Evolutionary conservation across 2,113 vertebrate species (phyloP).

Genomic region (Euleptes europaea): DNA sequence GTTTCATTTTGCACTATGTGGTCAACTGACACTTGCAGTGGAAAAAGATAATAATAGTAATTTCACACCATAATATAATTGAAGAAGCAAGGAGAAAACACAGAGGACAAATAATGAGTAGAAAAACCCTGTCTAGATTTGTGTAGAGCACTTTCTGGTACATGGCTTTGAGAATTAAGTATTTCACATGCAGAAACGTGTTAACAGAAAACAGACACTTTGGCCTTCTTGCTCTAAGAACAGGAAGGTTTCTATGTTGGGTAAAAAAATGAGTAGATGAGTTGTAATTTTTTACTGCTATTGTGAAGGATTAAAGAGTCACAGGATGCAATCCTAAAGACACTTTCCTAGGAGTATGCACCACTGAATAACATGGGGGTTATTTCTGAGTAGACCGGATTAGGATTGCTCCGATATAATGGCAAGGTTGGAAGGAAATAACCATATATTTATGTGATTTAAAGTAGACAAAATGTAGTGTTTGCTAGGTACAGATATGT

Average conservation of each 20-base stretch:
- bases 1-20: conserved; percentile 55
- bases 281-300: not conserved
- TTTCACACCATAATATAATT: not conserved
- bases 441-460: not conserved
- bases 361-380: too few species aligned
- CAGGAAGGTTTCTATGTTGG: not conserved
- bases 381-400: too few species aligned
- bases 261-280: not conserved
- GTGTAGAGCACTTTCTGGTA: not conserved
- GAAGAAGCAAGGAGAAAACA: conserved; percentile 23
- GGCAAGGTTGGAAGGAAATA: not conserved
- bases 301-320: not conserved
- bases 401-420: too few species aligned
- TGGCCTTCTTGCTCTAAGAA: not conserved
- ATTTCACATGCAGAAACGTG: not conserved
- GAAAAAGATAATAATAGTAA: conserved; percentile 28
- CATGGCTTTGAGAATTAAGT: conserved; percentile 3
- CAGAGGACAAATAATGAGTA: conserved; percentile 1
- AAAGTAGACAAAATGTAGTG: not conserved
- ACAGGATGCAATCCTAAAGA: too few species aligned
- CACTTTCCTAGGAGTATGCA: too few species aligned
- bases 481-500: not conserved
- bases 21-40: conserved; percentile 53
- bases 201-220: not conserved
- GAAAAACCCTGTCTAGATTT: not conserved